Evolutionary conservation across 1,140 invertebrate species (phyloP).

Genomic region (Bombyx mandarina): DNA sequence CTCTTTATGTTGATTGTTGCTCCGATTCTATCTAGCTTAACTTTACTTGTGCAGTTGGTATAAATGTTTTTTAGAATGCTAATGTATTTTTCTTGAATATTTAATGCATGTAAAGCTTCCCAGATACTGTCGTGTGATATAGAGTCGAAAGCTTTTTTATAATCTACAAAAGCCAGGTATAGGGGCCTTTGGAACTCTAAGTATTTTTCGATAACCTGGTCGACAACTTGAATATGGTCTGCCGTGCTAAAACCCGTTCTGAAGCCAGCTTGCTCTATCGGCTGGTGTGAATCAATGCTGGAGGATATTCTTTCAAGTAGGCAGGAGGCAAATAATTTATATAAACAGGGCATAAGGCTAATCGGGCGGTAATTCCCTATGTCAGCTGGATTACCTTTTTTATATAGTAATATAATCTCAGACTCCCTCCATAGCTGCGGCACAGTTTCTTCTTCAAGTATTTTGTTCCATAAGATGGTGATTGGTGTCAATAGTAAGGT

Average conservation of each 20-base stretch:
- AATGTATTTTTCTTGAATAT: slow-evolving; percentile 9
- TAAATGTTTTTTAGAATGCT: slow-evolving; percentile 14
- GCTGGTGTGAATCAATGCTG: slow-evolving; percentile 27
- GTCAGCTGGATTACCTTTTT: slow-evolving; percentile 18
- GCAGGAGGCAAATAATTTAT: slow-evolving; percentile 33
- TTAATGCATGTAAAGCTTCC: slow-evolving; percentile 9
- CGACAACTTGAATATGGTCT: slow-evolving; percentile 26
- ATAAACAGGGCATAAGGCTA: slow-evolving; percentile 26
- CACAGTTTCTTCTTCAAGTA: background rate
- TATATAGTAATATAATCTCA: slow-evolving; percentile 1
- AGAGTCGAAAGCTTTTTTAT: slow-evolving; percentile 15
- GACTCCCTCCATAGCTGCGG: background rate
- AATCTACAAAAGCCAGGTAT: slow-evolving; percentile 5
- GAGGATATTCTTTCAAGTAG: slow-evolving; percentile 17
- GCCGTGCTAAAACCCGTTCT: slow-evolving; percentile 32
- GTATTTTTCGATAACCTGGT: slow-evolving; percentile 26
- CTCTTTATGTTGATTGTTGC: slow-evolving; percentile 11
- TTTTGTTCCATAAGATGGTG: background rate
- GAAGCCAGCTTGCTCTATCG: slow-evolving; percentile 10
- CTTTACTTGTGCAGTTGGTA: slow-evolving; percentile 6
- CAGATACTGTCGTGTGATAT: slow-evolving; percentile 15
- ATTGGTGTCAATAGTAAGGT: too few relatives aligned
- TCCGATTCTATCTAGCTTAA: background rate
- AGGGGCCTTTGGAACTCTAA: slow-evolving; percentile 20
- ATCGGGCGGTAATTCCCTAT: slow-evolving; percentile 41